phyloP scores from a whole-genome alignment of 2,113 vertebrate genomes.

The Pelecanoides urinatrix region DNA sequence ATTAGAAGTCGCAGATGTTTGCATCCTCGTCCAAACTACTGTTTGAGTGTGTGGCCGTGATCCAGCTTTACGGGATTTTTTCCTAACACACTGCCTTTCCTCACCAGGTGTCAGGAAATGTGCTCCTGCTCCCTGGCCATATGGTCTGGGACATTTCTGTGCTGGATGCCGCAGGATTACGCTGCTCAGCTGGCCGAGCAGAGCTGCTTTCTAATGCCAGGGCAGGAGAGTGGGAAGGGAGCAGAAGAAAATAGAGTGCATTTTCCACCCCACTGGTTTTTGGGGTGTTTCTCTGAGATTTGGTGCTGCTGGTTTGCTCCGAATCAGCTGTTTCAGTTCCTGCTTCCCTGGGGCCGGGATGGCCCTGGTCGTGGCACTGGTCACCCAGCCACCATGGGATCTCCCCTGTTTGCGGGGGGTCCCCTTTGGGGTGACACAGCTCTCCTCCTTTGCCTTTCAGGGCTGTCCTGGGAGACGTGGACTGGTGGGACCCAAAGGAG shows the following conservation, averaged over 20 bases:
- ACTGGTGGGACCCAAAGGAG: slow-evolving; percentile 81
- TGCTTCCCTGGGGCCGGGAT: not conserved
- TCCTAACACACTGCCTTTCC: not conserved
- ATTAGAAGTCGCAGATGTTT: not conserved
- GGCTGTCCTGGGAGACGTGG: slow-evolving; percentile 81
- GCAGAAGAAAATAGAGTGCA: not conserved
- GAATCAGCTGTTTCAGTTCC: not conserved
- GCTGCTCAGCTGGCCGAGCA: accelerated
- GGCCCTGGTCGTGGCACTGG: not conserved
- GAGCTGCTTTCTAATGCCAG: not conserved
- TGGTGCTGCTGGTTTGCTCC: not conserved
- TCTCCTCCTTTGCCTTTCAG: slow-evolving; percentile 63
- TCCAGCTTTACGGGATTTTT: not conserved
- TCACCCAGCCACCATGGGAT: not conserved
- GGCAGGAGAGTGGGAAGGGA: not conserved
- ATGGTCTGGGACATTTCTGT: not conserved
- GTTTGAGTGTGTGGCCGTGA: accelerated
- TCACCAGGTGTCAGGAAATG: not conserved
- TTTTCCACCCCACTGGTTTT: not conserved
- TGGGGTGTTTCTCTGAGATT: not conserved
- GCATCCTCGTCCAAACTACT: not conserved
- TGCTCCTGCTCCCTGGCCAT: not conserved
- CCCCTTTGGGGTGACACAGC: not conserved
- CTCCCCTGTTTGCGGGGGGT: accelerated
- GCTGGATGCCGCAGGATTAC: not conserved